These are phyloP conservation scores for Siniperca obscura DNA, from an alignment of 2,797 vertebrate species.

Conservation along the genomic window DNA sequence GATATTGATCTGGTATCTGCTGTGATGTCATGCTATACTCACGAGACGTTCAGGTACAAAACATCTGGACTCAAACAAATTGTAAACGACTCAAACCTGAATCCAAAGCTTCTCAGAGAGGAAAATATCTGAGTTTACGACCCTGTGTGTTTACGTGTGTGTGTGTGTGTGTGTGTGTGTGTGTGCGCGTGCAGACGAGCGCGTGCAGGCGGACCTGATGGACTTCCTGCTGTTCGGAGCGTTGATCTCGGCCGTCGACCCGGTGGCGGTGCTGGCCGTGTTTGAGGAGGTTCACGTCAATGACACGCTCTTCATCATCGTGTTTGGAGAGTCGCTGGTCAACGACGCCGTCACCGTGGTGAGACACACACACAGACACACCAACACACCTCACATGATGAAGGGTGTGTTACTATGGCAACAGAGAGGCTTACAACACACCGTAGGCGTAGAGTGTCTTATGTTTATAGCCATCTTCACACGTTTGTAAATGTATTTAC, in stretches of 20 bases:
- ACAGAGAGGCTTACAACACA: conserved; percentile 23
- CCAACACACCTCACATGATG: too few relatives aligned
- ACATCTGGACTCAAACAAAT: too few relatives aligned
- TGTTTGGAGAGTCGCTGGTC: conserved; percentile 95
- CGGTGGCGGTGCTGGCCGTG: conserved; percentile 93
- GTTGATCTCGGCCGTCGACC: conserved; percentile 95
- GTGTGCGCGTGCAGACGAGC: conserved; percentile 78
- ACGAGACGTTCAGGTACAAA: too few relatives aligned
- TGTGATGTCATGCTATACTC: too few relatives aligned
- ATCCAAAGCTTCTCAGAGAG: too few relatives aligned
- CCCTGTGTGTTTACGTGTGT: too few relatives aligned
- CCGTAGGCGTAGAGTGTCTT: too few relatives aligned
- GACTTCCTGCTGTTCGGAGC: conserved; percentile 96
- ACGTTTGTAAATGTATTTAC: too few relatives aligned
- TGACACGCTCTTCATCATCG: conserved; percentile 96
- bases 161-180: conserved; percentile 23
- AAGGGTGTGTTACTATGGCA: conserved; percentile 23
- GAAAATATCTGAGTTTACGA: not conserved
- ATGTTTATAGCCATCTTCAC: too few relatives aligned
- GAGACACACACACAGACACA: conserved; percentile 59
- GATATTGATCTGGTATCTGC: too few relatives aligned
- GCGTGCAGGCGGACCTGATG: conserved; percentile 91
- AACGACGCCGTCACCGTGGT: conserved; percentile 98
- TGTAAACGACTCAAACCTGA: too few relatives aligned
- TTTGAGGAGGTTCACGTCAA: conserved; percentile 97